A percentile compares a stretch with the other conserved stretches of the same genome.
These are phyloP conservation scores for Caenorhabditis sp. DNA, from an alignment of 2,888 invertebrate species.

Conservation along the genomic window DNA sequence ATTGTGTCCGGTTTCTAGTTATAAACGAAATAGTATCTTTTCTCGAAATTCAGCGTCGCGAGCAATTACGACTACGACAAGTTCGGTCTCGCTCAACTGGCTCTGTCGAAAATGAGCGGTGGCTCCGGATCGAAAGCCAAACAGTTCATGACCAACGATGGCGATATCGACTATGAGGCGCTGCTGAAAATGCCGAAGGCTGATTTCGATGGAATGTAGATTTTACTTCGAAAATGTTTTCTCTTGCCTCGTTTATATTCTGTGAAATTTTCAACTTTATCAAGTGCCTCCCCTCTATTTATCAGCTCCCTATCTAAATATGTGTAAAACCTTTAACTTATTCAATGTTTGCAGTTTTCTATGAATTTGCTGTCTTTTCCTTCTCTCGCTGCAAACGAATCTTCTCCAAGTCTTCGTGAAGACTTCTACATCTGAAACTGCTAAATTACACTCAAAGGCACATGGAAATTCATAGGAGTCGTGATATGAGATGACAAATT, in stretches of 20 bases:
- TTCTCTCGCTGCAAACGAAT: too few species aligned
- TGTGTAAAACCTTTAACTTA: constrained; percentile 4
- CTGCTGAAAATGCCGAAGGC: constrained; percentile 79
- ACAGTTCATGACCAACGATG: constrained; percentile 74
- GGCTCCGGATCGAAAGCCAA: constrained; percentile 72
- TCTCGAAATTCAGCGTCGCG: constrained; percentile 75
- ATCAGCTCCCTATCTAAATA: neutral
- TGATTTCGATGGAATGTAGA: constrained; percentile 53
- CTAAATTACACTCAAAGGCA: too few species aligned
- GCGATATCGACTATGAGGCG: constrained; percentile 83
- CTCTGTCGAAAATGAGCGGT: constrained; percentile 78
- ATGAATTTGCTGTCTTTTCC: too few species aligned
- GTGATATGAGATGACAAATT: too few species aligned
- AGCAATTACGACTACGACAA: constrained; percentile 80
- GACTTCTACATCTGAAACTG: too few species aligned
- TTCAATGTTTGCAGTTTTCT: neutral
- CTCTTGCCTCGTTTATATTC: neutral
- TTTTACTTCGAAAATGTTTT: neutral
- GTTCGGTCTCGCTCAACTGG: constrained; percentile 81
- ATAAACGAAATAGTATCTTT: too few species aligned
- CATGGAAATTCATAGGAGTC: too few species aligned
- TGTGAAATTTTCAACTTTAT: constrained; percentile 12
- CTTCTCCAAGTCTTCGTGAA: too few species aligned
- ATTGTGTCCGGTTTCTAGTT: constrained; percentile 28
- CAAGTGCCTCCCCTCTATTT: constrained; percentile 4